Evolutionary conservation across 2,113 vertebrate genomes (phyloP).

Genomic region (Corynorhinus townsendii): DNA sequence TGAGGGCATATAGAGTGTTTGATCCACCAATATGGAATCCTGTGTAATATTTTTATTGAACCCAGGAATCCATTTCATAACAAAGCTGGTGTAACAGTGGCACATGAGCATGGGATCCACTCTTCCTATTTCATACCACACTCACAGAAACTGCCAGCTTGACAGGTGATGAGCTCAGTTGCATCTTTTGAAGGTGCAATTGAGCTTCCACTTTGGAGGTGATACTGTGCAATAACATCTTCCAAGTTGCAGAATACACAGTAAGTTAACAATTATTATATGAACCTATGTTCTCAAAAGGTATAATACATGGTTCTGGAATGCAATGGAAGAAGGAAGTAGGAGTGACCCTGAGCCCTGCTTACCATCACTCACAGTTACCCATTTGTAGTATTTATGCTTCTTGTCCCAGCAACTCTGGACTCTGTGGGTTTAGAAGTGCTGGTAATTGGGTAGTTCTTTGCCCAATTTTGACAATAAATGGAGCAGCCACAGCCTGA

Average conservation of each 20-base stretch:
- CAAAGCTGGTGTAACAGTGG: background rate
- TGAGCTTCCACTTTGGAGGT: background rate
- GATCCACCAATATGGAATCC: background rate
- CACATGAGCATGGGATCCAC: background rate
- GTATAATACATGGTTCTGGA: background rate
- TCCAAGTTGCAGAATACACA: background rate
- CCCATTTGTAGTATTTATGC: background rate
- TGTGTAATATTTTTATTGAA: background rate
- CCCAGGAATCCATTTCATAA: background rate
- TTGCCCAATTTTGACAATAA: background rate
- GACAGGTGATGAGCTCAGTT: background rate
- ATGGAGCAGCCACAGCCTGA: background rate
- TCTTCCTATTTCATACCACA: background rate
- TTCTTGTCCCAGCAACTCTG: constrained; percentile 10
- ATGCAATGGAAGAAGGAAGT: background rate
- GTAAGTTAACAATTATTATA: background rate
- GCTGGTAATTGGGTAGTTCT: background rate
- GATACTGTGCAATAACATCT: background rate
- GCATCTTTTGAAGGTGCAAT: background rate
- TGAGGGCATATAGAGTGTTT: background rate
- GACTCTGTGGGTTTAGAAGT: background rate
- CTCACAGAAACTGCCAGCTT: background rate
- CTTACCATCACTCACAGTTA: background rate
- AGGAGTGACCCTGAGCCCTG: background rate
- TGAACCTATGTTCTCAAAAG: background rate